These are phyloP conservation scores for Apogon hyalosoma DNA, from an alignment of 2,797 vertebrate genomes.

Conservation along the genomic window DNA sequence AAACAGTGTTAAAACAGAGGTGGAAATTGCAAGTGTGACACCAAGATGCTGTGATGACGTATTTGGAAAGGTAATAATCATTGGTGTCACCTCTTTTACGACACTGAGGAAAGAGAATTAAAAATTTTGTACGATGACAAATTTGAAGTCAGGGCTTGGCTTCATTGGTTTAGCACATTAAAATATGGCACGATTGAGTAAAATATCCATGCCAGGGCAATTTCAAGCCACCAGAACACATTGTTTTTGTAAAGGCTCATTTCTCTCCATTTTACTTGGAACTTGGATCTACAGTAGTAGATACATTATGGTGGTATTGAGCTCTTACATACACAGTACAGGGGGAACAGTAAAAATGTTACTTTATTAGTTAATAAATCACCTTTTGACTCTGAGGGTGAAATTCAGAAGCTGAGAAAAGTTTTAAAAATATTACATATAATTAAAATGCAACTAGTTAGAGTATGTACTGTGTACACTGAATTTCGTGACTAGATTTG, in stretches of 20 bases:
- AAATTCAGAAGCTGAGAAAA: slow-evolving; percentile 7
- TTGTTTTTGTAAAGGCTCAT: slow-evolving; percentile 37
- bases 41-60: slow-evolving; percentile 64
- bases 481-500: neutral
- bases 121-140: slow-evolving; percentile 45
- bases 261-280: slow-evolving; percentile 28
- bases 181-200: slow-evolving; percentile 37
- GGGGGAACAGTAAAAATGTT: neutral
- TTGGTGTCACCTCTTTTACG: slow-evolving; percentile 61
- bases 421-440: neutral
- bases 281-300: slow-evolving; percentile 3
- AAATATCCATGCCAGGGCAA: slow-evolving; percentile 35
- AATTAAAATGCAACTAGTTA: slow-evolving; percentile 4
- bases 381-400: neutral
- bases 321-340: neutral
- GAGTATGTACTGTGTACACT: neutral
- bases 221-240: slow-evolving; percentile 46
- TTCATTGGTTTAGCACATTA: slow-evolving; percentile 55
- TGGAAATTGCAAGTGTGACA: slow-evolving; percentile 63
- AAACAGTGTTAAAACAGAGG: slow-evolving; percentile 48
- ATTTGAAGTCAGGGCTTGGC: slow-evolving; percentile 65
- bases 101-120: slow-evolving; percentile 59
- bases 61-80: slow-evolving; percentile 66
- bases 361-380: neutral
- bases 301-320: neutral